Base-by-base conservation (phyloP, 1,140 invertebrate genomes). In the Drosophila simulans region DNA sequence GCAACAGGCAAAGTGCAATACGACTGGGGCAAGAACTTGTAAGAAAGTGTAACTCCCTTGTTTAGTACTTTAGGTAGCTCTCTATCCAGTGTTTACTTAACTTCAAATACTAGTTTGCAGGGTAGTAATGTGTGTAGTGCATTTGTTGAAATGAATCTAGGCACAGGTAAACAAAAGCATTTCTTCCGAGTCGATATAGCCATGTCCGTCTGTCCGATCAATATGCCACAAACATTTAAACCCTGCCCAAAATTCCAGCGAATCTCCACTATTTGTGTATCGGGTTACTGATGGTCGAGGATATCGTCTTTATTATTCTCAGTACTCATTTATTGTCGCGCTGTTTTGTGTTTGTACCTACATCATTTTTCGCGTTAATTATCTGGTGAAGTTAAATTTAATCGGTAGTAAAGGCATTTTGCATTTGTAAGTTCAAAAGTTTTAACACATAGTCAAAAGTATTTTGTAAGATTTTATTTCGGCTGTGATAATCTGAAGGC, bases 21-120 rank as follows among this genome's bases (percentile, higher is more conserved):
- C 63, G 93, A 95, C 84, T 98, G 97, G 95, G 98, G 98, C 20
- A 94, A 94, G 72, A 94, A 96, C 78, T 93, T 96, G 96, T 97
- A 93, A 94, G 94, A 93, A 45, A 8, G 0, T 10, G 20, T 43
- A 45, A 31, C 31, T 31, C 2, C 31, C 31, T 31, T 31, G 31
- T 8, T 8, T 7, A 7, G 31, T 31, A 31, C 31, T 31, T 31
- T 31, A 8, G 31, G 12, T 39, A 39, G 12, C 12, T 39, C 12
- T 39, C 1, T 8, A 8, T 7, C 8, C 3, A 31, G 7, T 31
- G 27, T 8, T 31, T 31, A 8, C 7, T 31, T 2, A 7, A 31
- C 8, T 31, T 7, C 31, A 31, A 31, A 31, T 31, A 31, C 8
- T 8, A 10, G 31, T 31, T 10, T 31, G 31, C 31, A 31, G 1